Evolutionary conservation across 2,888 invertebrate species (phyloP), one percentile per base, ranked within the genome.

Genomic region (Ormyrus labotus): DNA sequence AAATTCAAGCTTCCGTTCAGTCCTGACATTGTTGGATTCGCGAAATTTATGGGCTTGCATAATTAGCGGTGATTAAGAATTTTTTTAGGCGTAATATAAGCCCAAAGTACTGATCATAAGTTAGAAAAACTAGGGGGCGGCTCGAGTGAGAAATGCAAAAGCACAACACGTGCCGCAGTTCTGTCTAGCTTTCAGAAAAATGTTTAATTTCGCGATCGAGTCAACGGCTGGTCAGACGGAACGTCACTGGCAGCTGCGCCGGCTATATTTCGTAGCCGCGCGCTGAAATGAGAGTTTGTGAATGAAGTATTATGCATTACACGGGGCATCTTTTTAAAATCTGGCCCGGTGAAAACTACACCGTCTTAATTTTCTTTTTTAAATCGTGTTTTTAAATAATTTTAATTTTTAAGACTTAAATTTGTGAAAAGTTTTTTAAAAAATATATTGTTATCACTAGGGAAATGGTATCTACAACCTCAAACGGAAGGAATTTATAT

Each of bases 121-220:
- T 57, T 57, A 53, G 2, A 53, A 10, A 53, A 7, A 1, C 7
- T 53, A 9, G 45, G 10, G 61, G 5, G 34, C 61, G 45, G 9
- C 47, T 63, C 8, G 11, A 19, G 71, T 5, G 53, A 60, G 61
- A 58, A 10, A 64, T 13, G 45, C 48, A 72, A 51, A 50, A n/a
- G 61, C 10, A 61, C 57, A 45, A 34, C 69, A 11, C n/a, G 47
- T 19, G 70, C 70, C 50, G 51, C 69, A 79, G 75, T 65, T 80
- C 65, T 60, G 65, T 70, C 74, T 65, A 53, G 71, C 53, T 19
- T 68, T 65, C 58, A 69, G 61, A 72, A 73, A 81, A 73, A 73
- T 72, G 72, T 77, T 77, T 77, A 81, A 81, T 81, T 81, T 81
- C 64, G 69, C 77, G 73, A 78, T 81, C 60, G 60, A 77, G 72